Evolutionary conservation across 2,113 vertebrate species (phyloP).

Genomic region (Lasiurus cinereus): DNA sequence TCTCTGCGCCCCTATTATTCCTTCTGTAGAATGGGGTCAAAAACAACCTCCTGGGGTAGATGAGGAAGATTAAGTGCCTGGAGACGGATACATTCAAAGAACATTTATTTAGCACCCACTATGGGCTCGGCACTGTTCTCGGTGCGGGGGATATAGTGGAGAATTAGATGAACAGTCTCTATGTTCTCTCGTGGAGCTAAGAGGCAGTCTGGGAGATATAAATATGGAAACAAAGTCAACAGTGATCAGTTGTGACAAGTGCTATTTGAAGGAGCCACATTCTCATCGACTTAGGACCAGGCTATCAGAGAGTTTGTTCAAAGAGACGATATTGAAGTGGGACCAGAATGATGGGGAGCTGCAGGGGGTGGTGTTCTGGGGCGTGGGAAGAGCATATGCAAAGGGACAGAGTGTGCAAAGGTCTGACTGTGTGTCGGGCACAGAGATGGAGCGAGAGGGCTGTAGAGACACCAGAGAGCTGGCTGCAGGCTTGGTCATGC

Average conservation of each 20-base stretch:
- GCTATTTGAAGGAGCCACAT: neutral
- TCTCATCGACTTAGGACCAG: neutral
- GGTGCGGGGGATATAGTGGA: neutral
- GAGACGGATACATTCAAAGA: neutral
- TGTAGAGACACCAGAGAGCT: neutral
- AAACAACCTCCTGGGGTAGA: neutral
- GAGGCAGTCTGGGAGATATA: neutral
- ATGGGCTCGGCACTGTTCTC: neutral
- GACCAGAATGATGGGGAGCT: neutral
- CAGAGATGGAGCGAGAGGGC: neutral
- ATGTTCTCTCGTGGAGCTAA: neutral
- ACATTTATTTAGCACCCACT: neutral
- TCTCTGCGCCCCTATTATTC: neutral
- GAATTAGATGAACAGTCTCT: neutral
- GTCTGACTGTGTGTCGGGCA: neutral
- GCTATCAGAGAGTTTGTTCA: neutral
- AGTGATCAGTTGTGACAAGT: neutral
- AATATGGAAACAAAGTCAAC: neutral
- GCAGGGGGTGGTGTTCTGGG: neutral
- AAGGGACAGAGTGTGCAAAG: neutral
- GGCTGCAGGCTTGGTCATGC: neutral
- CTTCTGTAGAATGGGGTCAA: conserved; percentile 15
- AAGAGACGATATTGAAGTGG: neutral
- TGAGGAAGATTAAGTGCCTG: neutral
- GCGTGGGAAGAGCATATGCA: neutral